Conservation (phyloP, 2,797 vertebrate genomes). For the Notoglanidium macrostoma region DNA sequence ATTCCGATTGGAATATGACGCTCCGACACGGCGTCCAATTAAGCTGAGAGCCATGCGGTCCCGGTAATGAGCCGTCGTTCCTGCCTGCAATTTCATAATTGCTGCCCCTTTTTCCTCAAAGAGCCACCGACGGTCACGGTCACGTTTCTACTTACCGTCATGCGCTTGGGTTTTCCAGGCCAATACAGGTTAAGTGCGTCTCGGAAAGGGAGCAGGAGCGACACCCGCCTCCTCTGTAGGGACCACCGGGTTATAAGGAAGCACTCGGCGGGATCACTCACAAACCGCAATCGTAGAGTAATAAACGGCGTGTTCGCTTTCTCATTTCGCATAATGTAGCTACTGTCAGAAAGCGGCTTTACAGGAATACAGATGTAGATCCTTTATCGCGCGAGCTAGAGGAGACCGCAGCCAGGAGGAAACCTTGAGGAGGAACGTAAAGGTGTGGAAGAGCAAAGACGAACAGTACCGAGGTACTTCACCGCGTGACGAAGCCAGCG, state of each 20-base stretch:
- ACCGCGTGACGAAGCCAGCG: background rate
- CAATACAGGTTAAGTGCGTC: constrained; percentile 32
- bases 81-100: constrained; percentile 39
- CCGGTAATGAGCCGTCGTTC: constrained; percentile 23
- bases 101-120: constrained; percentile 22
- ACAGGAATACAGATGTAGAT: background rate
- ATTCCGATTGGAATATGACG: constrained; percentile 25
- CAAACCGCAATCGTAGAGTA: background rate
- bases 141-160: constrained; percentile 24
- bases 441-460: background rate
- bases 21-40: constrained; percentile 28
- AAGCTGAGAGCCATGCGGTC: background rate
- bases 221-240: background rate
- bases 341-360: background rate
- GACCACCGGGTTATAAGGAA: background rate
- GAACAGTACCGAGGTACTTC: background rate
- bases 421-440: background rate
- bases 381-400: background rate
- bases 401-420: background rate
- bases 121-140: background rate
- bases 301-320: background rate
- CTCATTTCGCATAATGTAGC: background rate
- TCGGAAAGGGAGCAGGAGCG: constrained; percentile 1
- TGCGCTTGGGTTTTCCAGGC: constrained; percentile 18
- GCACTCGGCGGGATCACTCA: no score